Evolutionary conservation across 2,888 invertebrate genomes (phyloP), one percentile per base, ranked within the genome.

Genomic region (Therioaphis trifolii): DNA sequence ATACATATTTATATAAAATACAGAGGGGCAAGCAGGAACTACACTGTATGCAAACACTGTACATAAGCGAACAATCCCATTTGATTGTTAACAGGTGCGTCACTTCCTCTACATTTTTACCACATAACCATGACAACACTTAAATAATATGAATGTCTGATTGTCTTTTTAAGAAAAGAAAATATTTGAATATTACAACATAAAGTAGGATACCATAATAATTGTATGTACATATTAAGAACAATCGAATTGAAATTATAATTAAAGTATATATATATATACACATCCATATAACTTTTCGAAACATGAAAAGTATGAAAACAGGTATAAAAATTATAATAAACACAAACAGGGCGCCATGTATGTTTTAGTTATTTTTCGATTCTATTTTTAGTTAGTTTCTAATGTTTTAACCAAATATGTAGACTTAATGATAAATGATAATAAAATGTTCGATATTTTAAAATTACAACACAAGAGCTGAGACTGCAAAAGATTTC

Each of bases 81-180:
- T 80, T 72, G 46, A 46, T 29, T 71, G 27, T 58, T 61, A 80
- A 80, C 61, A 80, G 80, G 80, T 80, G 80, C 24, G 80, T 80
- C 80, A 80, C 71, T 80, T 72, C 69, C 80, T 80, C 79, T 61
- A 35, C 61, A 40, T 71, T 71, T 80, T 61, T 43, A 46, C 21
- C 15, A 9, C 43, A 61, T n/a, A 71, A 61, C 80, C 80, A 49
- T 71, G 61, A 71, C 61, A 52, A 58, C 71, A 27, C 27, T 58
- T 40, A 24, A 79, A 69, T 66, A 49, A 29, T 63, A 29, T 29
- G 46, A 35, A 35, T 7, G 7, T 35, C 3, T 35, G 12, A 69
- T 69, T 55, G 52, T 78, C n/a, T 78, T 55, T 27, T 43, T 24
- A 68, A 24, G 4, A 78, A 55, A 55, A 11, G 21, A 29, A 66